These are phyloP conservation scores for Drosophila biarmipes DNA, from an alignment of 1,140 invertebrate genomes.

Conservation along the genomic window DNA sequence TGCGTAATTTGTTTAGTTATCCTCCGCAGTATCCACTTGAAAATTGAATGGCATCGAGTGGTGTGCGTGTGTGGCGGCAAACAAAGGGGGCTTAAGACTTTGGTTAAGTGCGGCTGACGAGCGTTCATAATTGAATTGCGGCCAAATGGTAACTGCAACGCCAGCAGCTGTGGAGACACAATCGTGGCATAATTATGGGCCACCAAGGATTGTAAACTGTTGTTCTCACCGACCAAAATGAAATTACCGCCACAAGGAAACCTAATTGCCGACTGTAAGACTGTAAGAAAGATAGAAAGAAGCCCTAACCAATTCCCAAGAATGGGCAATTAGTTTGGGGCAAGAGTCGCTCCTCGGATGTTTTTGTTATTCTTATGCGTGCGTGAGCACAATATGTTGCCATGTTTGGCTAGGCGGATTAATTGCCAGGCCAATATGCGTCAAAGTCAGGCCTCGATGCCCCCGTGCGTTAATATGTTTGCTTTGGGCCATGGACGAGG, in stretches of 20 bases:
- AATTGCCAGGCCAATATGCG: slow-evolving; percentile 75
- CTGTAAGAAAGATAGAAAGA: slow-evolving; percentile 15
- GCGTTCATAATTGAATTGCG: slow-evolving; percentile 66
- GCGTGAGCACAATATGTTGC: slow-evolving; percentile 62
- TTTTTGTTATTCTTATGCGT: slow-evolving; percentile 61
- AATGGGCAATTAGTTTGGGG: slow-evolving; percentile 42
- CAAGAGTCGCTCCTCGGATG: slow-evolving; percentile 15
- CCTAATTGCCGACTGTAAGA: slow-evolving; percentile 26
- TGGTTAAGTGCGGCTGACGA: slow-evolving; percentile 61
- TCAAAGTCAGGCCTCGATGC: slow-evolving; percentile 48
- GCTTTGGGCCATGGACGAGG: background rate
- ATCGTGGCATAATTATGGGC: slow-evolving; percentile 68
- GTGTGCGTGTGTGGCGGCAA: slow-evolving; percentile 7
- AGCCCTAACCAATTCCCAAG: slow-evolving; percentile 2
- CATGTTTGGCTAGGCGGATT: slow-evolving; percentile 64
- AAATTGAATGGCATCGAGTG: slow-evolving; percentile 61
- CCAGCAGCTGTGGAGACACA: slow-evolving; percentile 39
- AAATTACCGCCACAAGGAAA: slow-evolving; percentile 49
- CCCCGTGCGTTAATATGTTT: slow-evolving; percentile 56
- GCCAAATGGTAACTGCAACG: slow-evolving; percentile 66
- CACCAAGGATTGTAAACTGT: slow-evolving; percentile 46
- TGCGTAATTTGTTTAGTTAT: slow-evolving; percentile 79
- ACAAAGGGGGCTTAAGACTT: slow-evolving; percentile 63
- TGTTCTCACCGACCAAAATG: slow-evolving; percentile 39
- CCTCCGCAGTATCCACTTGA: slow-evolving; percentile 65